Evolutionary conservation across 2,113 vertebrate genomes (phyloP), one percentile per base, ranked within the genome.

Genomic region (Galbula dea): DNA sequence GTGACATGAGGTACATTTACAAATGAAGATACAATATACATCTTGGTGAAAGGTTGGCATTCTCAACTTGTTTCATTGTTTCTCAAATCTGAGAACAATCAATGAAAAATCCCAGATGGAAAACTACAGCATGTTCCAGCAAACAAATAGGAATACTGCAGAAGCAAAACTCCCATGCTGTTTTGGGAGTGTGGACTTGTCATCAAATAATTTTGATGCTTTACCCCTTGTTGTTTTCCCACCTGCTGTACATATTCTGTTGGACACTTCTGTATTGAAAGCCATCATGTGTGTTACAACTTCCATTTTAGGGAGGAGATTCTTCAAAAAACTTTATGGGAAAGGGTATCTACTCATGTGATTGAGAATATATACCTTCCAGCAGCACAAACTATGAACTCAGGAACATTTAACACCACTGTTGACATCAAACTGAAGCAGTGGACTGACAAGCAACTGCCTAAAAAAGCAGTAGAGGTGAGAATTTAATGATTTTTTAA

Each of bases 281-380:
- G 22, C 30, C 5, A 34, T 91, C 30, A 7, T 48, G 12, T 37
- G 9, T 83, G 41, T 80, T 80, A 27, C 12, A 49, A 88, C 51
- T 89, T 93, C 23, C 30, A 55, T 94, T 93, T 84, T 91, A 99
- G 99, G 99, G 99, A 99, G 94, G 97, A 99, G 57, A 99, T 99
- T 79, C 98, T 99, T 78, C 99, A 99, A 95, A 99, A 98, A 83
- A 99, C 98, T 55, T 96, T 99, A 55, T 99, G 99, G 99, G 99
- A 99, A 90, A 98, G 99, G 54, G 99, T 99, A 43, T 99, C 99
- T 51, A 99, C 98, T n/a, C 99, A 99, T 65, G 99, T 99, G 95
- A 99, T 99, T 75, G 99, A 99, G 96, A 99, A 99, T 95, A 99
- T 99, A 96, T 99, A 99, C 96, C 98, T 99, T 83, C 99, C 99